Evolutionary conservation across 2,888 invertebrate genomes (phyloP).

Genomic region (Sinotaia quadrata): DNA sequence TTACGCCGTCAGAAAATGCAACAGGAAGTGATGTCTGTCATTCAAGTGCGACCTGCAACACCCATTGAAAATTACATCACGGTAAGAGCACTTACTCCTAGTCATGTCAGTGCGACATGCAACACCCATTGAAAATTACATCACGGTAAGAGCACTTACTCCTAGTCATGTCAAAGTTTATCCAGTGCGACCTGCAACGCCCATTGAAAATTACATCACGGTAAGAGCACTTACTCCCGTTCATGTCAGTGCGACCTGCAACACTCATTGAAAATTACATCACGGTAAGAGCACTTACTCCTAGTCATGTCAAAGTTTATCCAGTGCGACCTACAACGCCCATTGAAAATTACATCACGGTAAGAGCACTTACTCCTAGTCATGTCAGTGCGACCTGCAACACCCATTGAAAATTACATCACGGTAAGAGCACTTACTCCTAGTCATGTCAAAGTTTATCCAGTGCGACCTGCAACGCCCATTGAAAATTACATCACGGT

Average conservation of each 20-base stretch:
- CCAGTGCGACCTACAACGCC: constrained; percentile 65
- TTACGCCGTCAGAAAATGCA: constrained; percentile 48
- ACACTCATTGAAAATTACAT: constrained; percentile 68
- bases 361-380: background rate
- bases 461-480: constrained; percentile 65
- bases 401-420: constrained; percentile 67
- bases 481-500: constrained; percentile 63
- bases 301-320: no score
- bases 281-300: constrained; percentile 35
- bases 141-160: constrained; percentile 44
- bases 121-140: constrained; percentile 67
- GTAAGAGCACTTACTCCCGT: background rate
- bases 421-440: constrained; percentile 33
- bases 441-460: no score
- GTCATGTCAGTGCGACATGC: constrained; percentile 51
- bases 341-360: constrained; percentile 63
- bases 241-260: constrained; percentile 51
- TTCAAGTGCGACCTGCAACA: constrained; percentile 62
- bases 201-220: constrained; percentile 65
- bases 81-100: background rate
- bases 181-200: constrained; percentile 63
- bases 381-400: constrained; percentile 55
- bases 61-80: constrained; percentile 67
- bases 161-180: no score
- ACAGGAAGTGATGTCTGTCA: constrained; percentile 47